Base-by-base conservation (phyloP, 37 sponge, comb jelly and placozoan genomes). In the Oopsacas minuta region DNA sequence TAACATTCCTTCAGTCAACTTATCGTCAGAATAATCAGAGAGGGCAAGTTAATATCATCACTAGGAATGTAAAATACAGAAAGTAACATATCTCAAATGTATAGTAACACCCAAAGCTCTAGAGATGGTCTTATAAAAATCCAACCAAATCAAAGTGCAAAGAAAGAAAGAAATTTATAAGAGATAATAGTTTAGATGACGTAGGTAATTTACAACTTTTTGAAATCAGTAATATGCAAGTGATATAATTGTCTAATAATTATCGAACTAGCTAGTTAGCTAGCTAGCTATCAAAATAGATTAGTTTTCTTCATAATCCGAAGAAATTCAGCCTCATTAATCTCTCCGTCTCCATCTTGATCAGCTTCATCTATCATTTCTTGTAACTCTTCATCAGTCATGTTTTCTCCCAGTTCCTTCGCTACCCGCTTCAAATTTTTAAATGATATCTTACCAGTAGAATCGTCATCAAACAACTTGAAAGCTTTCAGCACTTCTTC, bases 281-380 rank as follows among this genome's bases (percentile, higher is more conserved):
- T n/a, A n/a, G n/a, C 30, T 61, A 61, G 75, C 75, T 61, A 42
- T 85, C 46, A 97, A 83, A 95, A 97, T 84, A 97, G 88, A 86
- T 92, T 94, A n/a, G 99, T 97, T 85, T 97, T 97, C 86, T 97
- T 97, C 99, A 97, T 97, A 32, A 97, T 97, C 84, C 99, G 87
- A 15, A 97, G 91, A 84, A 97, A 97, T 85, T 97, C 99, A 35
- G 90, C 86, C 82, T 97, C 95, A 83, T 87, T 97, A 12, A 97
- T 93, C 83, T 97, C 99, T 17, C 99, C 95, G 83, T 97, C 99
- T 17, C 99, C 99, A 90, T 97, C 99, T 38, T 95, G 89, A 83
- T 97, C 99, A 25, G 99, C 99, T 39, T 97, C 99, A 85, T 95
- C 94, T 38, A 97, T 97, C 99, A 97, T 97, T 75, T 97, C 99